Base-by-base conservation (phyloP, 2,888 invertebrate genomes). In the Acrobasis repandana region DNA sequence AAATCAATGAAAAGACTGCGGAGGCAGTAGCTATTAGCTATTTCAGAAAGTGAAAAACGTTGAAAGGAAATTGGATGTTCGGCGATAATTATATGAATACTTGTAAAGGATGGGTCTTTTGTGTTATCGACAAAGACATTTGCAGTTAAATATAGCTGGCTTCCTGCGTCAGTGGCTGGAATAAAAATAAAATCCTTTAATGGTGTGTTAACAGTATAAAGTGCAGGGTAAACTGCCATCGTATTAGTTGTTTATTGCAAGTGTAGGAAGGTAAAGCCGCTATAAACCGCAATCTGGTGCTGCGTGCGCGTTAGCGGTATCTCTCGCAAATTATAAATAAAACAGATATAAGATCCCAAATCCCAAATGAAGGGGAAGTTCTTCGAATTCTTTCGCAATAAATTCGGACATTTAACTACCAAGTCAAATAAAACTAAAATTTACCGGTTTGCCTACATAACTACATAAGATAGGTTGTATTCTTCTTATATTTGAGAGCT, bases 101-200 rank as follows among this genome's bases (percentile, higher is more conserved):
- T 54, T 54, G 38, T 54, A 54, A 38, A 36, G 54, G 54, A 38
- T 52, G 36, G 52, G 16, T 18, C 54, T 54, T 54, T 54, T 54
- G 38, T 20, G 15, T 5, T 1, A 18, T 36, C 20, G 9, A 9
- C 9, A 11, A 43, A 38, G 43, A 14, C n/a, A 16, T 54, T 54
- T 38, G 18, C 18, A 38, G 38, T 43, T 54, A 18, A 54, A 38
- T 54, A 38, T 15, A 50, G 49, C 43, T 43, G 28, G 28, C 28
- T 28, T 28, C 28, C 28, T 28, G 28, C 28, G 28, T 28, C 38
- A 38, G 38, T 38, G 14, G 38, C 3, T 38, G 11, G 38, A 38
- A 11, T 11, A 11, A 38, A 38, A 38, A 11, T 6, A 54, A 38
- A 34, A 34, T 34, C 11, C 36, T 38, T 54, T 38, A 38, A 38